Evolutionary conservation across 2,888 invertebrate species (phyloP), one percentile per base, ranked within the genome.

Genomic region (Oithona nana): DNA sequence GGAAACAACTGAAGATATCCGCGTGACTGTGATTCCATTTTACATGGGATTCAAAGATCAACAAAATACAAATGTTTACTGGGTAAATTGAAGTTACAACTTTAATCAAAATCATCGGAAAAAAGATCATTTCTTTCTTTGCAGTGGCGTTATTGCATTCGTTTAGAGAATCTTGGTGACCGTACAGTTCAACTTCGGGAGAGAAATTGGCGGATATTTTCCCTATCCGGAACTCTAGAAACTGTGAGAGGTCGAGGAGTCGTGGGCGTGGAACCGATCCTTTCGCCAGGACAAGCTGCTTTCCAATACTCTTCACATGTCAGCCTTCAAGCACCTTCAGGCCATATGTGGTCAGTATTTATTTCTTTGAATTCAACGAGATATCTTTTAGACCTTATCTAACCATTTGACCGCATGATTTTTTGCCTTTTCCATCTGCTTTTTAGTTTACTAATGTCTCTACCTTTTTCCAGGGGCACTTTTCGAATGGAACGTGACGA

Each of bases 251-350:
- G 94, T 0, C 79, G 94, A 69, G 95, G 92, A 51, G 94, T 97
- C 58, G 93, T 95, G n/a, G 95, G 95, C 0, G 92, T 95, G 78
- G 95, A 97, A 76, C 95, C 95, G 51, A 82, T 90, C 66, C 77
- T 97, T 64, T 89, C 90, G 54, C 81, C 84, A 65, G 79, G 82
- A 65, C 77, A 87, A 68, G 94, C 95, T 64, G 94, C 94, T 69
- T 97, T 95, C 76, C 97, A 97, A 76, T 97, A 97, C 75, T 90
- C 89, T 73, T 93, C 92, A 73, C 94, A 95, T 74, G 93, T 97
- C 61, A 90, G 90, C 68, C 78, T 97, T 67, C 94, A 95, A 77
- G 92, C 94, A 63, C 92, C 94, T 50, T 90, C 92, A 71, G 97
- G 97, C 8, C 95, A 97, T 71, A 92, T 94, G 90, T 93, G 93